Evolutionary conservation across 1,140 invertebrate genomes (phyloP), one percentile per base, ranked within the genome.

Genomic region (Cyrtorhinus lividipennis): DNA sequence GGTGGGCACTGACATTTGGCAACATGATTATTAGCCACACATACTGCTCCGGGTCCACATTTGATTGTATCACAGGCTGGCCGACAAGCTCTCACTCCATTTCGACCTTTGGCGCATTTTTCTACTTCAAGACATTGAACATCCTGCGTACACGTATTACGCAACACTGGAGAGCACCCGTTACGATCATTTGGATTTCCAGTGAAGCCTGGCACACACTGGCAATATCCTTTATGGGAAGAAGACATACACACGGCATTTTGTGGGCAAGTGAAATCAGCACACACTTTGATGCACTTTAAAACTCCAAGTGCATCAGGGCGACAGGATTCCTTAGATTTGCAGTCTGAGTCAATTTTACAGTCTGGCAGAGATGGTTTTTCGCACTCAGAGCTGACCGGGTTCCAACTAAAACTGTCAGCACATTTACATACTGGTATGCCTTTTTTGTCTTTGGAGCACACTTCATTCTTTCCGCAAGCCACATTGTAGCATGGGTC

Each of bases 151-250:
- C 90, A 94, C 71, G 84, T 78, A 69, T 92, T 83, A 71, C 82
- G 82, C 1, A 80, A 75, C 0, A 82, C 71, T 12, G 79, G 79
- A 64, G 83, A 78, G 69, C 92, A 95, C 8, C 92, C 92, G 64
- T 83, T 84, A 18, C 91, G 79, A 70, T 92, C 89, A 68, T 92
- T 90, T 2, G 91, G 89, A 77, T 93, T 92, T 18, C 90, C 91
- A 20, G 81, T 80, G 71, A 81, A 92, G 1, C 87, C 88, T n/a
- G 79, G 71, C 1, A 85, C 73, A 72, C 90, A 93, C 69, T 87
- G 82, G 69, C 90, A 93, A 66, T 82, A 79, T 44, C 84, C 87
- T 67, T 80, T 79, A 68, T 92, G 89, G 62, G 81, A 79, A 30
- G 75, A 76, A 0, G 88, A 83, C 3, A 88, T 70, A 74, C 91